Evolutionary conservation across 2,113 vertebrate genomes (phyloP), one percentile per base, ranked within the genome.

Genomic region (Phylloscopus trochiloides): DNA sequence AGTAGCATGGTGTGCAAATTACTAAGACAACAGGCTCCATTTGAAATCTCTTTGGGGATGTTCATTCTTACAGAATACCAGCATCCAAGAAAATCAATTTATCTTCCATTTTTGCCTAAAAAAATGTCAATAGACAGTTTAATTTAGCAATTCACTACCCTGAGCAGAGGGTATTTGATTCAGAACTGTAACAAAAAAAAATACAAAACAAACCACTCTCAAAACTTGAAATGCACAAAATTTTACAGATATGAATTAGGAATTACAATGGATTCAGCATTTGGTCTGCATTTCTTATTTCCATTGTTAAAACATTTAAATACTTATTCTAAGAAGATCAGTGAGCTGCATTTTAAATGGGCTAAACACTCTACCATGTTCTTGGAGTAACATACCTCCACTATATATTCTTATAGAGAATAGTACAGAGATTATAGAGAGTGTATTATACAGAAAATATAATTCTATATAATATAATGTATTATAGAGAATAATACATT

Each of bases 21-120:
- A 91, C 70, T 66, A 73, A 90, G 74, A 75, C 87, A 93, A 70
- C 59, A 82, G 59, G 42, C 38, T 85, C 15, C 18, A 21, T 75
- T 79, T 91, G 58, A 94, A 91, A 90, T 54, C 91, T 94, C 92
- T 87, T 94, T 38, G 42, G 70, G 78, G 66, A 72, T 81, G 42
- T 85, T 95, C 34, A 73, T 17, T 65, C 54, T 75, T 70, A 72
- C 31, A 84, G 66, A 92, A 87, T 43, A 42, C 10, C 38, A 73
- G 72, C 76, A 92, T 68, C 59, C 58, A 82, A 89, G 47, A 76
- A 77, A 96, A 91, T 80, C 54, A 89, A 80, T 80, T 93, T 81
- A 26, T 68, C 79, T 87, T 90, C 50, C 45, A 28, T 79, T 92
- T 94, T 80, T 95, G 42, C 74, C 59, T 72, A 45, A 90, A 91